Conservation (phyloP, 1,140 invertebrate species). For the Maniola jurtina region DNA sequence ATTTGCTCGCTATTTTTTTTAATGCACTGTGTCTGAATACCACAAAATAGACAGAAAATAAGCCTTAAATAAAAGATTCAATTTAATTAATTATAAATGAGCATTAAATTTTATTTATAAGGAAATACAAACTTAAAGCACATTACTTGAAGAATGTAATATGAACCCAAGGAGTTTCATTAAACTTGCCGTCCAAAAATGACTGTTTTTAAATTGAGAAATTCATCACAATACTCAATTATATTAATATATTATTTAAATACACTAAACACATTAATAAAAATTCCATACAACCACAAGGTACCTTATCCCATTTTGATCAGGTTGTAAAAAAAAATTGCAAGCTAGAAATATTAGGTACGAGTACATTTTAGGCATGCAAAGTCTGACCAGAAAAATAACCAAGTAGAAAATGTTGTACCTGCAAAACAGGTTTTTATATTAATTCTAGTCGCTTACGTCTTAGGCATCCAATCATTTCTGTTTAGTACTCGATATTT, state of each 20-base stretch:
- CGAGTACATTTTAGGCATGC: too few species aligned
- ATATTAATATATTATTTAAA: constrained; percentile 7
- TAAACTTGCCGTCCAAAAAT: constrained; percentile 27
- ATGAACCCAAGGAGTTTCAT: constrained; percentile 13
- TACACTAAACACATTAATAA: constrained; percentile 1
- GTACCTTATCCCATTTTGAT: too few species aligned
- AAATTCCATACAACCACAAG: not conserved
- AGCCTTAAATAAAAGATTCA: not conserved
- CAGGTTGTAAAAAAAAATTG: too few species aligned
- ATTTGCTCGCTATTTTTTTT: too few species aligned
- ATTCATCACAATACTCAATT: constrained; percentile 16
- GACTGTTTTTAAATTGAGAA: constrained; percentile 21
- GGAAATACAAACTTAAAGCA: not conserved
- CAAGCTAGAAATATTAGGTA: too few species aligned
- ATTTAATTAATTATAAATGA: not conserved
- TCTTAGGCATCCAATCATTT: too few species aligned
- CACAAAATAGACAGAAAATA: not conserved
- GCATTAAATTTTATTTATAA: not conserved
- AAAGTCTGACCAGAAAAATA: too few species aligned
- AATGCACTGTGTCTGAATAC: not conserved
- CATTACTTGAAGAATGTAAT: not conserved
- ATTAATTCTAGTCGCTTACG: too few species aligned
- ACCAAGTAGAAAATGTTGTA: too few species aligned
- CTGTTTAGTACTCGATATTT: too few species aligned
- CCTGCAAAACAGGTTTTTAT: too few species aligned